Evolutionary conservation across 1,140 invertebrate genomes (phyloP).

Genomic region (Drosophila funebris): DNA sequence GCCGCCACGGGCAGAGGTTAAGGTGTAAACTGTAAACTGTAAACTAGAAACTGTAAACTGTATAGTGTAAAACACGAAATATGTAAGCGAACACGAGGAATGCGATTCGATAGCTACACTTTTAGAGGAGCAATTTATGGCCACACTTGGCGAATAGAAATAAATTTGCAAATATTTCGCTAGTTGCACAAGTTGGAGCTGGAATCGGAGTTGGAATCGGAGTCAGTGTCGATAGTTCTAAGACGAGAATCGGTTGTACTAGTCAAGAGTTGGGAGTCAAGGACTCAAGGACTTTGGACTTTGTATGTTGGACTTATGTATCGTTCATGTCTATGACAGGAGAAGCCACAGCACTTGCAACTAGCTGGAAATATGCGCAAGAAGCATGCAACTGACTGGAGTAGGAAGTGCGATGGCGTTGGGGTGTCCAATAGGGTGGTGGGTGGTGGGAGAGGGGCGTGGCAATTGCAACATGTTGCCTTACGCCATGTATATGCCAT

Average conservation of each 20-base stretch:
- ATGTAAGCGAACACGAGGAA: slow-evolving; percentile 14
- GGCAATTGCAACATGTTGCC: slow-evolving; percentile 73
- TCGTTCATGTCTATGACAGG: slow-evolving; percentile 62
- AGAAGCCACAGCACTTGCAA: slow-evolving; percentile 56
- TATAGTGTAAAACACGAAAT: slow-evolving; percentile 27
- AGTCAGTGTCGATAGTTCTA: not conserved
- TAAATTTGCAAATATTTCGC: slow-evolving; percentile 73
- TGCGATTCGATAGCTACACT: slow-evolving; percentile 24
- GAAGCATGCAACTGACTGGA: slow-evolving; percentile 63
- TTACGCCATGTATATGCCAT: slow-evolving; percentile 26
- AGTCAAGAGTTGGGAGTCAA: not conserved
- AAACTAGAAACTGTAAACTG: slow-evolving; percentile 2
- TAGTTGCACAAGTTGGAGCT: slow-evolving; percentile 16
- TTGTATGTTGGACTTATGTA: slow-evolving; percentile 22
- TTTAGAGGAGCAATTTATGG: slow-evolving; percentile 61
- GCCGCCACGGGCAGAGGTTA: slow-evolving; percentile 5
- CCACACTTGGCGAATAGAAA: slow-evolving; percentile 64
- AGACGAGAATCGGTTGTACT: too few species aligned
- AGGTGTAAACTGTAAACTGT: slow-evolving; percentile 12
- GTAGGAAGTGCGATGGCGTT: not conserved
- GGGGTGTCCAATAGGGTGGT: not conserved
- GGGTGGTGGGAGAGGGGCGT: slow-evolving; percentile 4
- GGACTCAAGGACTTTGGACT: not conserved
- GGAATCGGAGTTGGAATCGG: too few species aligned
- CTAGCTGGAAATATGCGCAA: slow-evolving; percentile 66